A percentile compares a stretch with the other conserved stretches of the same genome.
These are phyloP conservation scores for Onchidella celtica DNA, from an alignment of 2,888 invertebrate species.

Conservation along the genomic window DNA sequence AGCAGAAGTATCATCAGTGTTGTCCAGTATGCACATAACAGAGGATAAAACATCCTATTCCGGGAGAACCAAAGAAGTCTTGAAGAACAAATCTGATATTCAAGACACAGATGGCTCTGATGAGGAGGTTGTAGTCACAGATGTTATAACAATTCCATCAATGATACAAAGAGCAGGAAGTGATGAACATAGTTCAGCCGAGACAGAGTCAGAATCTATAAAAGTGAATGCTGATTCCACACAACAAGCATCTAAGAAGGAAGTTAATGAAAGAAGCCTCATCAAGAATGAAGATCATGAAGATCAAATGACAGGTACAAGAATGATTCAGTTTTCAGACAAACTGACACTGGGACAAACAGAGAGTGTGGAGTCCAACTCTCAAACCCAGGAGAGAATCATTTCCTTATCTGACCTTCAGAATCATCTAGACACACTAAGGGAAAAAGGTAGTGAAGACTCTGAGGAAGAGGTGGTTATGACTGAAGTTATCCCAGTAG, in stretches of 20 bases:
- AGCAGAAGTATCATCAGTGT: neutral
- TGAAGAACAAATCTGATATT: neutral
- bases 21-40: too few relatives aligned
- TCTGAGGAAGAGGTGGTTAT: neutral
- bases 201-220: too few relatives aligned
- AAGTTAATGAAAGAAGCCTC: too few relatives aligned
- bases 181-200: too few relatives aligned
- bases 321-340: too few relatives aligned
- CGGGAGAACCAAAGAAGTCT: neutral
- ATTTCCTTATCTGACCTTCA: neutral
- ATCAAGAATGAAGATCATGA: too few relatives aligned
- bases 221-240: too few relatives aligned
- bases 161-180: neutral
- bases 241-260: too few relatives aligned
- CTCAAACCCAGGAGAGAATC: neutral
- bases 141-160: neutral
- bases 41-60: neutral
- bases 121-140: slow-evolving; percentile 9
- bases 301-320: too few relatives aligned
- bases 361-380: neutral
- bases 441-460: neutral
- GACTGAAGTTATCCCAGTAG: neutral
- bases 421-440: neutral
- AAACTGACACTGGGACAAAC: too few relatives aligned
- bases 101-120: neutral